Evolutionary conservation across 2,888 invertebrate genomes (phyloP), one percentile per base, ranked within the genome.

Genomic region (Serripes groenlandicus): DNA sequence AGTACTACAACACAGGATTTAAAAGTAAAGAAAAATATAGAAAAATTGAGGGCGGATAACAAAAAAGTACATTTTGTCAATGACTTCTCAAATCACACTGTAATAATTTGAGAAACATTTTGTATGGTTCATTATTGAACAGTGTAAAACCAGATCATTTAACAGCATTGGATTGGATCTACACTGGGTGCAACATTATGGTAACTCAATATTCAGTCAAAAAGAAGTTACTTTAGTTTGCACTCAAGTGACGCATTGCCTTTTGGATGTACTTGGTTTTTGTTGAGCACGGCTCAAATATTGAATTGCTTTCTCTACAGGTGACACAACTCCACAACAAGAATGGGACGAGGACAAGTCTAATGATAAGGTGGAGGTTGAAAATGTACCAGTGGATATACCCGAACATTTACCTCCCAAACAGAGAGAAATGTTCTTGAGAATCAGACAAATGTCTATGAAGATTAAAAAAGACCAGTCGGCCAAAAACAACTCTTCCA

Each of bases 401-500:
- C 96, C 96, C 0, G 93, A 95, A 23, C 96, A 96, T 88, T 94
- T 97, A 78, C 96, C 97, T 2, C 96, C 96, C 86, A 96, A 96
- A 89, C 96, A 96, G 88, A 95, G 96, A 73, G 96, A 97, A 88
- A 94, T 97, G 49, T 96, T 96, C 88, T 94, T 96, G 93, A 94
- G 97, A 78, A 96, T 97, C 84, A 96, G 96, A 87, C 96, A 96
- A 66, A 96, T 96, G 83, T 96, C 96, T 96, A 96, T 88, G 95
- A 96, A 78, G 95, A 96, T 78, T 95, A 95, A 70, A 91, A 95
- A 32, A 89, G 92, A 72, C 94, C 95, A 76, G 93, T 68, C 73
- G 66, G 68, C 69, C 75, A 42, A 75, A 85, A 60, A 70, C 87
- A 75, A 78, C 86, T 73, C 42, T n/a, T 15, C 42, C 0, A 73